Evolutionary conservation across 2,113 vertebrate species (phyloP), one percentile per base, ranked within the genome.

Genomic region (Lipophrys pholis): DNA sequence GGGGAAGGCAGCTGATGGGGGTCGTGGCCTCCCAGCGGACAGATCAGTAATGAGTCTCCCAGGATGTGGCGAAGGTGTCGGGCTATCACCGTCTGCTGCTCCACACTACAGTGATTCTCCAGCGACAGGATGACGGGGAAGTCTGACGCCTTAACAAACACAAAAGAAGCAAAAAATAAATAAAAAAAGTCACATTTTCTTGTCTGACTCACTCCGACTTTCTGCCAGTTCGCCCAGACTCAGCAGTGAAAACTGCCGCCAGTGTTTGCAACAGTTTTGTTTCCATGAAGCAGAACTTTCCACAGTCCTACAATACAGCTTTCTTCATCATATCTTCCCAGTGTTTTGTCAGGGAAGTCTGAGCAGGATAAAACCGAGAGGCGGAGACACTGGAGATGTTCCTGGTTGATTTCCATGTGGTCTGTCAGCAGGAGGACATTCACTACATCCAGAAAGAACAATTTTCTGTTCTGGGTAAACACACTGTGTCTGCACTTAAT

Each of bases 71-170:
- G 93, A 39, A 99, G 85, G 69, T 96, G 93, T 6, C 82, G 91
- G 2, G 93, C 95, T 91, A 97, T 92, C 45, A 93, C 84, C 1
- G 88, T 88, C 85, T 98, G 96, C 84, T 99, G 97, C 75, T 97
- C 96, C 75, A 95, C 69, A n/a, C 94, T 89, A 63, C 97, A 98
- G 84, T 98, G 97, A 81, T 97, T 98, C 91, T 99, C 97, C 52
- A 99, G 87, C 3, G 97, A 97, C 78, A 99, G 78, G 76, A 99
- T 96, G 48, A 99, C 91, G 0, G 97, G 97, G 71, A 95, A 97
- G 52, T 97, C 94, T 0, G 96, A 97, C 0, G 74, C 87, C 97
- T 99, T 99, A 73, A 45, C 3, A 12, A 62, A 72, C 10, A 48
- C 1, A 1, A 7, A 15, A n/a, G 45, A 48, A 12, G 14, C 14